phyloP scores from a whole-genome alignment of 2,888 invertebrate species.

The Odontothrips loti region DNA sequence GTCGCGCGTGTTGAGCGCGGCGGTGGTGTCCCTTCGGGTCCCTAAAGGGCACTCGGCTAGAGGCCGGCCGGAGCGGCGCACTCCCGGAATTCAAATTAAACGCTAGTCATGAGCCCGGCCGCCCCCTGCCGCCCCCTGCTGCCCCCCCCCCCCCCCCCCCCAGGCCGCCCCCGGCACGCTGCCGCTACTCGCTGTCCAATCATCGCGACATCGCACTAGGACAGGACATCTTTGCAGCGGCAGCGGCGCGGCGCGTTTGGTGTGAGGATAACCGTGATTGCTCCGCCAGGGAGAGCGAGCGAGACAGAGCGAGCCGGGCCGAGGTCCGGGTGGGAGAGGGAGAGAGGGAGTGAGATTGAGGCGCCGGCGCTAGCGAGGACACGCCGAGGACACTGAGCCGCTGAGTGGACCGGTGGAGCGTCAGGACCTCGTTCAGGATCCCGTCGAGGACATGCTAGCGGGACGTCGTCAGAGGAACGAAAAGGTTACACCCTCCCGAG shows the following conservation, averaged over 20 bases:
- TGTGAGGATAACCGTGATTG: too few species aligned
- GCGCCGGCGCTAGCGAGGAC: not conserved
- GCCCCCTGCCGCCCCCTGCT: not conserved
- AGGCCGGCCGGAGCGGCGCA: not conserved
- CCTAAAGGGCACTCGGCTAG: not conserved
- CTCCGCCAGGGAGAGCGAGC: not conserved
- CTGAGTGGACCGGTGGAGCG: too few species aligned
- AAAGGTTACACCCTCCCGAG: too few species aligned
- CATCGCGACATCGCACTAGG: too few species aligned
- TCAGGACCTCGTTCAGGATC: too few species aligned
- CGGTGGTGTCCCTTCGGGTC: too few species aligned
- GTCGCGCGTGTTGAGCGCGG: too few species aligned
- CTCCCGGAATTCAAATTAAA: not conserved
- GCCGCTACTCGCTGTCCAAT: not conserved
- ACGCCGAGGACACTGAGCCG: too few species aligned
- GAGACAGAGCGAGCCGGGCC: not conserved
- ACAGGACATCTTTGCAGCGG: too few species aligned
- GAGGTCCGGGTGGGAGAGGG: not conserved
- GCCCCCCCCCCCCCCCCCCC: not conserved
- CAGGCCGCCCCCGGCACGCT: not conserved
- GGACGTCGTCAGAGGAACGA: too few species aligned
- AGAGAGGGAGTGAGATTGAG: not conserved
- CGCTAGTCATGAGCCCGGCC: not conserved
- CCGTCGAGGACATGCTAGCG: too few species aligned
- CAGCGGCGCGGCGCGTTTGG: not conserved